phyloP scores from a whole-genome alignment of 2,888 invertebrate genomes.

The Campoletis raptor region DNA sequence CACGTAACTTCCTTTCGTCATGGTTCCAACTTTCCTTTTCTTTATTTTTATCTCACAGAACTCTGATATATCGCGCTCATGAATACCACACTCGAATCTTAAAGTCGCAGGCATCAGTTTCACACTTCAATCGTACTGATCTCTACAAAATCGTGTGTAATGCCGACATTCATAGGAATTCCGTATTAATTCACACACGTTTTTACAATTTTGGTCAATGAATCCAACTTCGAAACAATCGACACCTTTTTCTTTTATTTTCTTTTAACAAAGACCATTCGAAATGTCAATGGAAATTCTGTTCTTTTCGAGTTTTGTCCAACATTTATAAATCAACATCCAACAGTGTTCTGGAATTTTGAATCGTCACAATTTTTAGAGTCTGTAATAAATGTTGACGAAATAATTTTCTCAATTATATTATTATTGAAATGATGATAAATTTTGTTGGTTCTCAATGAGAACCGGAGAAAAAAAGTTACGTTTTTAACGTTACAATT shows the following conservation, averaged over 20 bases:
- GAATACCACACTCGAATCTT: conserved; percentile 38
- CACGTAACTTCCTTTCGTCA: conserved; percentile 32
- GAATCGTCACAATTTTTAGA: too few species aligned
- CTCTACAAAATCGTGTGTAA: conserved; percentile 43
- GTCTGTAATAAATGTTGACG: too few species aligned
- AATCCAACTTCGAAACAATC: not conserved
- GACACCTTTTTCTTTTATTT: not conserved
- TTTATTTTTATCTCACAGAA: not conserved
- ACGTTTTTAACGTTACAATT: too few species aligned
- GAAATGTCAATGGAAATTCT: too few species aligned
- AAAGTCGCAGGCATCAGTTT: conserved; percentile 16
- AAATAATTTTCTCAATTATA: too few species aligned
- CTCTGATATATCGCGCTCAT: not conserved
- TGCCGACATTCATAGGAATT: conserved; percentile 45
- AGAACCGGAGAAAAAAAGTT: too few species aligned
- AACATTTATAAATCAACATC: too few species aligned
- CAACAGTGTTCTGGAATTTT: too few species aligned
- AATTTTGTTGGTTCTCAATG: too few species aligned
- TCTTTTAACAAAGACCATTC: too few species aligned
- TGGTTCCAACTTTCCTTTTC: conserved; percentile 10
- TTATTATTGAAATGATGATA: too few species aligned
- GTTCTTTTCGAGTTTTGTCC: too few species aligned
- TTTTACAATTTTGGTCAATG: not conserved
- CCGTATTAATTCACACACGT: conserved; percentile 32
- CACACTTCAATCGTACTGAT: conserved; percentile 32